These are phyloP conservation scores for Parazoanthus swiftii DNA, from an alignment of 92 coral and sea anemone species.

Conservation along the genomic window DNA sequence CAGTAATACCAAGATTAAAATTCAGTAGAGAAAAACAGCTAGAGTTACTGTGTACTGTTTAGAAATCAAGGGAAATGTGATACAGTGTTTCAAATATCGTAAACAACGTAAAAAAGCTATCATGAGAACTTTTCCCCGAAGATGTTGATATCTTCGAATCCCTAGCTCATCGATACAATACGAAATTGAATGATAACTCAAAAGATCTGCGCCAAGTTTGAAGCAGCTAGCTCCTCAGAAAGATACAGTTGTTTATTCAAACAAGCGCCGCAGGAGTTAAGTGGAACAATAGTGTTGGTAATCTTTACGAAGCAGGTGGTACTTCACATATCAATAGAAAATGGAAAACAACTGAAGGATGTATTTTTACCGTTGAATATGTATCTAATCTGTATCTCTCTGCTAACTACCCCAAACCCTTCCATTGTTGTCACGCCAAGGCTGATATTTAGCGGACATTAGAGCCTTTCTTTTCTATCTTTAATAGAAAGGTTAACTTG, in stretches of 20 bases:
- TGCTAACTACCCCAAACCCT: neutral
- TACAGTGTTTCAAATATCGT: neutral
- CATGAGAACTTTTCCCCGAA: neutral
- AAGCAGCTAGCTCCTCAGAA: slow-evolving; percentile 13
- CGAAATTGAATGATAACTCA: neutral
- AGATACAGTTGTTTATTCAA: slow-evolving; percentile 13
- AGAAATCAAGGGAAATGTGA: neutral
- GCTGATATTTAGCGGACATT: neutral
- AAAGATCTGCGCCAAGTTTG: slow-evolving; percentile 20
- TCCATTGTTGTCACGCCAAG: neutral
- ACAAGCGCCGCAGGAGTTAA: slow-evolving; percentile 2
- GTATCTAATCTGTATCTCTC: neutral
- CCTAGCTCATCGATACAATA: neutral
- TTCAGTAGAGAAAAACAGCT: neutral
- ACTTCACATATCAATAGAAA: slow-evolving; percentile 17
- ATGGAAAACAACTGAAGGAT: neutral
- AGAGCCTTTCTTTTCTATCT: neutral
- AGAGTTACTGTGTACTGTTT: neutral
- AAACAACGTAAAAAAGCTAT: neutral
- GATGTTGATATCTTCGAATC: neutral
- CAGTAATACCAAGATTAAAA: too few species aligned
- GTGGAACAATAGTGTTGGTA: neutral
- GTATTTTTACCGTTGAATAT: slow-evolving; percentile 4
- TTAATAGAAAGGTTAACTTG: too few species aligned
- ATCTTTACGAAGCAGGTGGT: slow-evolving; percentile 5